phyloP scores from a whole-genome alignment of 1,140 invertebrate genomes.

The Maniola jurtina region DNA sequence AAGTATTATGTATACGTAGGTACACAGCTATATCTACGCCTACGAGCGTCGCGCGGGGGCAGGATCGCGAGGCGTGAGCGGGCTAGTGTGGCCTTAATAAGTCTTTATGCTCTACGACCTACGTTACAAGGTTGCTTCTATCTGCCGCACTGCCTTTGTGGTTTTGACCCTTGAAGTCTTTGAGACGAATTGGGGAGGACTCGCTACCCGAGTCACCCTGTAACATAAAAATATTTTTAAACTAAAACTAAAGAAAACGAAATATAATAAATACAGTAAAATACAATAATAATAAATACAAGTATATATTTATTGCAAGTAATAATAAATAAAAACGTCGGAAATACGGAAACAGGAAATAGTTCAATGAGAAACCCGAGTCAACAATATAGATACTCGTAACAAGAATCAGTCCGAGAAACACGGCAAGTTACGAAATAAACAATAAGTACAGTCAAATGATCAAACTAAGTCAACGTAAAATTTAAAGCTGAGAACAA shows the following conservation, averaged over 20 bases:
- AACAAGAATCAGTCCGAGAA: too few species aligned
- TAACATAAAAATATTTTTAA: slow-evolving; percentile 24
- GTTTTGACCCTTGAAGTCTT: slow-evolving; percentile 73
- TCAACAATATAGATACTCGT: too few species aligned
- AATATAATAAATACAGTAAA: too few species aligned
- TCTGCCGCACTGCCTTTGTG: slow-evolving; percentile 58
- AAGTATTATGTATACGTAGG: slow-evolving; percentile 35
- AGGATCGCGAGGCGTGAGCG: slow-evolving; percentile 15
- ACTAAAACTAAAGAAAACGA: too few species aligned
- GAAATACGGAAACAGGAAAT: neutral
- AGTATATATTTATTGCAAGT: too few species aligned
- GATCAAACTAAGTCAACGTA: too few species aligned
- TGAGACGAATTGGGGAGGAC: slow-evolving; percentile 74
- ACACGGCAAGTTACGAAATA: too few species aligned
- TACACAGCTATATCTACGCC: slow-evolving; percentile 30
- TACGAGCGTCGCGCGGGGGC: slow-evolving; percentile 16
- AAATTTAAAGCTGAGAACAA: too few species aligned
- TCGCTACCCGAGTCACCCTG: slow-evolving; percentile 78
- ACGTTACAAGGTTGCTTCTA: slow-evolving; percentile 63
- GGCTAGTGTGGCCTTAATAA: slow-evolving; percentile 4
- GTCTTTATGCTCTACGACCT: slow-evolving; percentile 42
- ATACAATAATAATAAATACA: too few species aligned
- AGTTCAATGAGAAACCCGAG: too few species aligned
- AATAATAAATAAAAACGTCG: too few species aligned
- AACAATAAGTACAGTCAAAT: too few species aligned